Percentiles rank a stretch among this genome's conserved stretches.
Conservation (phyloP, 2,113 vertebrate genomes). For the Odontophorus gujanensis region DNA sequence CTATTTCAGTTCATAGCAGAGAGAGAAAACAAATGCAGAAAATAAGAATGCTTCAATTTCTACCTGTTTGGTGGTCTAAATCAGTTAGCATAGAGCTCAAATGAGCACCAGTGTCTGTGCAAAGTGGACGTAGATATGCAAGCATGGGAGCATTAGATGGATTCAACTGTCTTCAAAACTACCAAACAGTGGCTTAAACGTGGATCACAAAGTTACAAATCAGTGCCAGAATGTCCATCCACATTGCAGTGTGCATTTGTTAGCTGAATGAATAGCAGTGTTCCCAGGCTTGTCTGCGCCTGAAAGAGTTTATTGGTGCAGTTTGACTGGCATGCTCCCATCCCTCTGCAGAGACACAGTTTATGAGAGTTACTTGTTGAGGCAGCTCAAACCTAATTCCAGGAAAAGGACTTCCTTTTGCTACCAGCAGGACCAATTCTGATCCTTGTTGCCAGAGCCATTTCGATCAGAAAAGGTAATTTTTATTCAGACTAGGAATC, state of each 20-base stretch:
- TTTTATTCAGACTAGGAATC: not conserved
- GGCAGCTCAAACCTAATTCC: constrained; percentile 15
- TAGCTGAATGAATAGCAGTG: not conserved
- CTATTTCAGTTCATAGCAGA: not conserved
- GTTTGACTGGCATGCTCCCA: constrained; percentile 13
- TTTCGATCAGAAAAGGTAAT: constrained; percentile 25
- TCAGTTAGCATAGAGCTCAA: not conserved
- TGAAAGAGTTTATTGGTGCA: constrained; percentile 18
- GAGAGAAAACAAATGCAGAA: not conserved
- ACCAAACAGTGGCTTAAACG: not conserved
- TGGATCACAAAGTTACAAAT: not conserved
- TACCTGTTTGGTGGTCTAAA: constrained; percentile 21
- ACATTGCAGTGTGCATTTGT: not conserved
- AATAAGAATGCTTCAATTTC: constrained; percentile 8
- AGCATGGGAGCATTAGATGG: not conserved
- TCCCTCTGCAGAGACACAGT: constrained; percentile 14
- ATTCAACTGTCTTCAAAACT: not conserved
- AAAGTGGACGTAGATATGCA: not conserved
- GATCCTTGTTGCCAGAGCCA: constrained; percentile 19
- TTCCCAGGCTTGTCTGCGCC: not conserved
- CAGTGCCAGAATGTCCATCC: not conserved
- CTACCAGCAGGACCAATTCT: constrained; percentile 17
- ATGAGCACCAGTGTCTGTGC: not conserved
- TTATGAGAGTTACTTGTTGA: constrained; percentile 44
- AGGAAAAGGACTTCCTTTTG: constrained; percentile 43